Evolutionary conservation across 2,888 invertebrate species (phyloP), one percentile per base, ranked within the genome.

Genomic region (Acleris laterana): DNA sequence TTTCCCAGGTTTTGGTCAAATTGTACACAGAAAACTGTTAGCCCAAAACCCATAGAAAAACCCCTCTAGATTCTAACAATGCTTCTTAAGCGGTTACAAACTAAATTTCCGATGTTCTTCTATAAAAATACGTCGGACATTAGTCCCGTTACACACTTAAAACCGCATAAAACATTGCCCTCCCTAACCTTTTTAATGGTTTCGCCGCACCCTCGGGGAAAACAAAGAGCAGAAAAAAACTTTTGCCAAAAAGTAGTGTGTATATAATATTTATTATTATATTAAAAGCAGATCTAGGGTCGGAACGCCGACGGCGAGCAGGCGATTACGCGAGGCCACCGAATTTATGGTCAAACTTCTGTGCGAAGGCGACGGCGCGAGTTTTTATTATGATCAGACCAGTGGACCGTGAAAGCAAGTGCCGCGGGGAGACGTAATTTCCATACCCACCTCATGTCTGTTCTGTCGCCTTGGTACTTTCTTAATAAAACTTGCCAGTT

Each of bases 341-440:
- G 88, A 93, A 93, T 93, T 93, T 93, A 93, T 93, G 93, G 93
- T 93, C 93, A 93, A 93, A 93, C 90, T 93, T 93, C 82, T 78
- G 85, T 78, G 85, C 76, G 85, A 82, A 90, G 89, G 93, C 92
- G 93, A 90, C 91, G 90, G 91, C 88, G 88, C 89, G 91, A 85
- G 89, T 93, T 93, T 93, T 93, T 93, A 93, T 93, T 93, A 93
- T 93, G 93, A 93, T 93, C 93, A 93, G 88, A 81, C 78, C 93
- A 93, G 92, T 93, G 93, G 93, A 91, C 93, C 88, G 93, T 92
- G 93, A 93, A 93, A 93, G 90, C 90, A 91, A 90, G 90, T 87
- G 90, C 87, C 83, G 84, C 84, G 86, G 90, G 89, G 89, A 85
- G 84, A 83, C 77, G 88, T 88, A 84, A 92, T 92, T 92, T 90